Base-by-base conservation (phyloP, 2,888 invertebrate genomes). In the Dryocosmus kuriphilus region DNA sequence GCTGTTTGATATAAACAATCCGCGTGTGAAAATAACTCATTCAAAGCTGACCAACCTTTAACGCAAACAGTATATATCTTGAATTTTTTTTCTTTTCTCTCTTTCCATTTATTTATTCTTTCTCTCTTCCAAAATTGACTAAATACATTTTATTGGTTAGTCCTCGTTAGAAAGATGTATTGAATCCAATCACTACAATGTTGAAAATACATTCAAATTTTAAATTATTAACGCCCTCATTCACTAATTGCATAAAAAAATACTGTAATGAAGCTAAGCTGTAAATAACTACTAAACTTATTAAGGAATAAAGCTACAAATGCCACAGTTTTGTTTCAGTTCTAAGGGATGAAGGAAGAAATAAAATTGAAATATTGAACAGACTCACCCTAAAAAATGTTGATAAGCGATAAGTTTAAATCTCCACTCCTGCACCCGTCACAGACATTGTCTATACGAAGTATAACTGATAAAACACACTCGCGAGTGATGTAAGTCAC, bases 321-420 rank as follows among this genome's bases (percentile, higher is more conserved):
- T 41, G 14, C 0, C 0, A 16, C 4, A 4, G 41, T 14, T 41
- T 16, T 16, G 0, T 2, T 14, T 16, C 14, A 41, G 14, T 41
- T 41, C 14, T 41, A 41, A 16, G 2, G 16, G 14, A 41, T 14
- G 16, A 16, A 41, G 1, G 14, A 41, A 38, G 1, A 14, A 46
- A 51, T n/a, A 51, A 51, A 51, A 19, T n/a, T 2, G 2, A 65
- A 38, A 24, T 57, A 24, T 24, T 14, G 9, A n/a, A 41, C 24
- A 9, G 2, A 41, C 89, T 90, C 86, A 89, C 90, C 89, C 87
- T 89, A 89, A 90, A 90, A 89, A 90, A 89, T 85, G 82, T 87
- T 85, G 46, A 62, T 57, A 73, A 71, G 67, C 78, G 82, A 81
- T 85, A 83, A 89, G 86, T 90, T 89, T 89, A 90, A 90, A 89